phyloP scores from a whole-genome alignment of 1,140 invertebrate species.

The Sitodiplosis mosellana region DNA sequence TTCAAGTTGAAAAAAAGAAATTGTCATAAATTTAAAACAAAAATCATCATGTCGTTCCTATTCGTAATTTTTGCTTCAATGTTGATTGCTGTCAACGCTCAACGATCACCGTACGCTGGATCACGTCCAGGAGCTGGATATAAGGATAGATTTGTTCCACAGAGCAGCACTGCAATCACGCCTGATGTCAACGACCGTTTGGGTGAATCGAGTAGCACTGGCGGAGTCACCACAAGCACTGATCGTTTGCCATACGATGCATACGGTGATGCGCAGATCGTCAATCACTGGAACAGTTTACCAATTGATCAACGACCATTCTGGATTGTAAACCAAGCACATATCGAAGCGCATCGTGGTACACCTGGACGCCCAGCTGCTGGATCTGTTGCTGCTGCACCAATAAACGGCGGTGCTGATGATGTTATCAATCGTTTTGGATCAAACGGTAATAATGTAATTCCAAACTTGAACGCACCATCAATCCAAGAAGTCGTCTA shows the following conservation, averaged over 20 bases:
- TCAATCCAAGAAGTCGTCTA: no score
- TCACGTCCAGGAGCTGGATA: slow-evolving; percentile 14
- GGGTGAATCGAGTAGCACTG: slow-evolving; percentile 5
- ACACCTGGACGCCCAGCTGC: not conserved
- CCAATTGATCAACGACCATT: slow-evolving; percentile 30
- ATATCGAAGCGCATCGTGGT: slow-evolving; percentile 20
- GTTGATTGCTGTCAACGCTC: slow-evolving; percentile 5
- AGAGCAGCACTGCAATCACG: slow-evolving; percentile 4
- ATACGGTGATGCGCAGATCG: slow-evolving; percentile 24
- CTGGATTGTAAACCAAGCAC: slow-evolving; percentile 28
- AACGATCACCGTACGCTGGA: slow-evolving; percentile 20
- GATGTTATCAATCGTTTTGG: no score
- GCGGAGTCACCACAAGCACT: slow-evolving; percentile 4
- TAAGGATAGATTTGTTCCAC: slow-evolving; percentile 16
- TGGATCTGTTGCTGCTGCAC: not conserved
- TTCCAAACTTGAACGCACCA: no score
- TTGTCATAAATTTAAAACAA: no score
- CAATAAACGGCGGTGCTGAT: no score
- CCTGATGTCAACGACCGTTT: slow-evolving; percentile 9
- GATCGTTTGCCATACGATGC: slow-evolving; percentile 18
- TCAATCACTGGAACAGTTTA: slow-evolving; percentile 23
- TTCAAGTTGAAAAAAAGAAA: no score
- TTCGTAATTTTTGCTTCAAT: no score
- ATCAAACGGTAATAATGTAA: no score
- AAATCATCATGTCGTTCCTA: no score